These are phyloP conservation scores for Calliopum simillimum DNA, from an alignment of 2,888 invertebrate species.

Conservation along the genomic window DNA sequence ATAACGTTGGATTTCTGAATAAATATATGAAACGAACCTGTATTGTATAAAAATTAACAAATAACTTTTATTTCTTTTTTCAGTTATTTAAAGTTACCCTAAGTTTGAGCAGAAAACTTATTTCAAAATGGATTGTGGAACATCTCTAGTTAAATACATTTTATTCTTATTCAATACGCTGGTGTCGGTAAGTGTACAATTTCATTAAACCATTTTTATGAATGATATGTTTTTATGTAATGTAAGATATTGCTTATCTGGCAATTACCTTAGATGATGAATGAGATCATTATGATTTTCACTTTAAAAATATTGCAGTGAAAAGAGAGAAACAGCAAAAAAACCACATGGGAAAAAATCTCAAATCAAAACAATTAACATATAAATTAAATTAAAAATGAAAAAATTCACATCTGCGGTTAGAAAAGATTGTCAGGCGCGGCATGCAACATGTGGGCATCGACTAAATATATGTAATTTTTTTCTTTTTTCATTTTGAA, in stretches of 20 bases:
- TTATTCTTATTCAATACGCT: conserved; percentile 84
- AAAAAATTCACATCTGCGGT: not conserved
- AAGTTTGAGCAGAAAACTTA: not conserved
- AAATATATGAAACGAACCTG: too few species aligned
- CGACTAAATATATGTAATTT: too few species aligned
- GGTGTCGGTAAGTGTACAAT: conserved; percentile 75
- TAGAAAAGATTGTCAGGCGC: too few species aligned
- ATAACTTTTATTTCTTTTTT: too few species aligned
- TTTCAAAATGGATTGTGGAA: conserved; percentile 76
- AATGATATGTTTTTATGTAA: not conserved
- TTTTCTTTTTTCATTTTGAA: too few species aligned
- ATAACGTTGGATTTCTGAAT: too few species aligned
- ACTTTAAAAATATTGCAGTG: not conserved
- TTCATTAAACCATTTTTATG: not conserved
- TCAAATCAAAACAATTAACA: conserved; percentile 20
- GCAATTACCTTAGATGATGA: too few species aligned
- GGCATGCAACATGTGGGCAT: too few species aligned
- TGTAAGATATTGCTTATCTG: not conserved
- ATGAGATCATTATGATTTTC: too few species aligned
- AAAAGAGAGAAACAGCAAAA: not conserved
- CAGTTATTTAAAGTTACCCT: too few species aligned
- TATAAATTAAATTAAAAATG: conserved; percentile 21
- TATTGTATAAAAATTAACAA: too few species aligned
- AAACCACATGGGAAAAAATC: conserved; percentile 9
- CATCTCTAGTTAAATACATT: conserved; percentile 83